Base-by-base conservation (phyloP, 2,888 invertebrate genomes). In the Agrotis ipsilon region DNA sequence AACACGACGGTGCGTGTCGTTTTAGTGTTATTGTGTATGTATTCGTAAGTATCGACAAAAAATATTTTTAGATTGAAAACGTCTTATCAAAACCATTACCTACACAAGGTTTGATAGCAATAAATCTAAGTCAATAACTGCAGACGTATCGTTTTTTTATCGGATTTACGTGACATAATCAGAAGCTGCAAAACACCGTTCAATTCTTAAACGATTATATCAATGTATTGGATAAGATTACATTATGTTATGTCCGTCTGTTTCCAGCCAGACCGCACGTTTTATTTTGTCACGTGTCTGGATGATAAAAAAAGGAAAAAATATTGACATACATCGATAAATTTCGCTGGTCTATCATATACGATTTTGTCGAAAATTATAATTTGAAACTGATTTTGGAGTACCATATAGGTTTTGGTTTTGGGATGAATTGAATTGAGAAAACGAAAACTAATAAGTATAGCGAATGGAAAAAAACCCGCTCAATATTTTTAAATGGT, bases 51-150 rank as follows among this genome's bases (percentile, higher is more conserved):
- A 75, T 48, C 24, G 18, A 39, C 39, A 54, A 13, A 43, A 45
- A 16, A 9, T 48, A 24, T 48, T 19, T 55, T 21, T 27, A 19
- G n/a, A 54, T 32, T 55, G 21, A 2, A 43, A 70, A 3, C 0
- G 6, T 27, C 24, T 59, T 58, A 77, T 59, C 71, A 52, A 43
- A 27, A 52, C 18, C 7, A 52, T 19, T 54, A 45, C 9, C 18
- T 45, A 39, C 48, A n/a, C 43, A 11, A 2, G 14, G 21, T 18
- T 3, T 71, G 43, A 71, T 45, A 71, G 6, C 16, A 13, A 72
- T 32, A 60, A 73, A 71, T 71, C 72, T 45, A 55, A 81, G 51
- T 39, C 63, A 55, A 76, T 64, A 46, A 81, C 63, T 60, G 5
- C 16, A 81, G 32, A 60, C n/a, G 14, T 57, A 75, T 75, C 62